Base-by-base conservation (phyloP, 2,888 invertebrate species). In the Parnassius smintheus region DNA sequence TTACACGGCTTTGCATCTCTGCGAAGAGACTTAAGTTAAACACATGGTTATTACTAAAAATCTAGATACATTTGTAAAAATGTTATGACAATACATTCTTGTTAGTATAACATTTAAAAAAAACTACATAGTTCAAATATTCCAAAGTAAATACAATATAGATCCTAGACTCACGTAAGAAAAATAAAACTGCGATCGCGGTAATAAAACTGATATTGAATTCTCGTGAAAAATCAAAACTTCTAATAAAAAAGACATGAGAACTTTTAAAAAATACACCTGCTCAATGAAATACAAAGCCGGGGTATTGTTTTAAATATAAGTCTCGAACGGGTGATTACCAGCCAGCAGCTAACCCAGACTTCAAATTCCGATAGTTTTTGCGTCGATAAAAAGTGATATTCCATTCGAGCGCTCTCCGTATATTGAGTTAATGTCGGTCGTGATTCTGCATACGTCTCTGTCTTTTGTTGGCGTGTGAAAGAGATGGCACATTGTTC, bases 401-500 rank as follows among this genome's bases (percentile, higher is more conserved):
- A 89, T 87, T 88, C 87, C 87, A 82, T 86, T 83, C 84, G 87
- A 76, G 83, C 84, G 83, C 83, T 85, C 84, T 86, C 84, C 83
- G 85, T 88, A 87, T 88, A 88, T 88, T 83, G 87, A 89, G 89
- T 88, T 89, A 88, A 90, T 89, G 87, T 83, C 82, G 83, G 88
- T 83, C 85, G 90, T 87, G 91, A 91, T 90, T 90, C 86, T 85
- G 77, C 73, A 61, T 70, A 74, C 72, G 71, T 88, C 87, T 77
- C 78, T 77, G 73, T 86, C 78, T 69, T 61, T 64, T 63, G 56
- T 56, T 67, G 64, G 75, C 67, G 80, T 75, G 76, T 73, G 83
- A 85, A 80, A 69, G 86, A 84, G 90, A 88, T 69, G 75, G 75
- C 72, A 75, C 73, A 73, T 82, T 81, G 85, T 85, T 88, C 85